phyloP scores from a whole-genome alignment of 2,797 vertebrate species.

The Arrhamphus sclerolepis region DNA sequence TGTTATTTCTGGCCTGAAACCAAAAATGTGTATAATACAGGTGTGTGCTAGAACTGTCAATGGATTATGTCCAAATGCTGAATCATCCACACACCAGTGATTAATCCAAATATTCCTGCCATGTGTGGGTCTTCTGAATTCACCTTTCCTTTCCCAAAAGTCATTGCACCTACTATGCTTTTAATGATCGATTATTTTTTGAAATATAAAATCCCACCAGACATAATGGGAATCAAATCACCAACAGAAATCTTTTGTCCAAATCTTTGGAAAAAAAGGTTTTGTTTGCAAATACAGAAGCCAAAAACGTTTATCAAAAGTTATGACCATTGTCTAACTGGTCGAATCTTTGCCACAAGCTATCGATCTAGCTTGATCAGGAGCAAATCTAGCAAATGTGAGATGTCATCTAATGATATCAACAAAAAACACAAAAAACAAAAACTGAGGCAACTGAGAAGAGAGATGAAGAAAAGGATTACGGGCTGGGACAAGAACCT shows the following conservation, averaged over 20 bases:
- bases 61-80: constrained; percentile 55
- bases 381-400: too few species aligned
- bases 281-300: too few species aligned
- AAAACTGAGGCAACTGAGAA: too few species aligned
- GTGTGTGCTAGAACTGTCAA: constrained; percentile 50
- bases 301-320: too few species aligned
- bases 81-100: constrained; percentile 50
- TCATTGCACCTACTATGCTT: constrained; percentile 9
- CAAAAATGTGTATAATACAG: constrained; percentile 35
- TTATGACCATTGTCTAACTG: too few species aligned
- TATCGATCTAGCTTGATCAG: too few species aligned
- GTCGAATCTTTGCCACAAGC: too few species aligned
- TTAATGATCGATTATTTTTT: background rate
- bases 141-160: constrained; percentile 7
- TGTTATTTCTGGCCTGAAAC: constrained; percentile 24
- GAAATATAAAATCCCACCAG: background rate
- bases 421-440: too few species aligned
- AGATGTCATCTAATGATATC: too few species aligned
- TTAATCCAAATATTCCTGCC: constrained; percentile 57
- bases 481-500: too few species aligned
- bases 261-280: background rate
- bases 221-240: background rate
- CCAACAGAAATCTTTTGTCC: background rate
- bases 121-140: constrained; percentile 38
- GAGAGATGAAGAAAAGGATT: too few species aligned